A percentile compares a stretch with the other conserved stretches of the same genome.
These are phyloP conservation scores for Aix galericulata DNA, from an alignment of 2,113 vertebrate species.

Conservation along the genomic window DNA sequence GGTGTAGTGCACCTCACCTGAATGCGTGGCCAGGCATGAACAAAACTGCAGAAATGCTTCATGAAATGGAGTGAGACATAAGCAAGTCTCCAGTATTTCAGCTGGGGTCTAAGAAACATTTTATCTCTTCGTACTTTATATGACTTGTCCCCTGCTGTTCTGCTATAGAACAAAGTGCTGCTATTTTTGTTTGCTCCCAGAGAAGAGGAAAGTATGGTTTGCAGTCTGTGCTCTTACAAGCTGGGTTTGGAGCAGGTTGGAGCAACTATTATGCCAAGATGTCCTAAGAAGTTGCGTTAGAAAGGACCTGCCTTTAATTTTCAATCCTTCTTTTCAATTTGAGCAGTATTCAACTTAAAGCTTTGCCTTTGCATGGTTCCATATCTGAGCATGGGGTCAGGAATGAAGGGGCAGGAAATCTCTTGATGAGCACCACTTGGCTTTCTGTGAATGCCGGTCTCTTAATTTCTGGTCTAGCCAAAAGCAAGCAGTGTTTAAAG, in stretches of 20 bases:
- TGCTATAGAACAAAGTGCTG: background rate
- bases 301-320: background rate
- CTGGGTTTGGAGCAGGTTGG: background rate
- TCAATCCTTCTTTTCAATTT: background rate
- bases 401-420: background rate
- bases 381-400: background rate
- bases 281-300: background rate
- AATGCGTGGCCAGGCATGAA: background rate
- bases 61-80: background rate
- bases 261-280: background rate
- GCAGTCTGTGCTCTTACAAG: background rate
- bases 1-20: background rate
- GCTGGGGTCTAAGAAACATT: background rate
- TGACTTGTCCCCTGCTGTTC: background rate
- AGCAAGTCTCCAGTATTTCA: background rate
- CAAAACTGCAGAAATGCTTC: background rate
- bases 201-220: background rate
- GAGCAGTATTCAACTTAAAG: background rate
- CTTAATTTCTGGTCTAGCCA: background rate
- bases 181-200: background rate
- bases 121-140: background rate
- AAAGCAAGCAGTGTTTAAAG: background rate
- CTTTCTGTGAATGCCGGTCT: background rate
- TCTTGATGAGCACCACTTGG: background rate
- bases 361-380: background rate